Evolutionary conservation across 1,140 invertebrate species (phyloP), one percentile per base, ranked within the genome.

Genomic region (Tetramorium alpestre): DNA sequence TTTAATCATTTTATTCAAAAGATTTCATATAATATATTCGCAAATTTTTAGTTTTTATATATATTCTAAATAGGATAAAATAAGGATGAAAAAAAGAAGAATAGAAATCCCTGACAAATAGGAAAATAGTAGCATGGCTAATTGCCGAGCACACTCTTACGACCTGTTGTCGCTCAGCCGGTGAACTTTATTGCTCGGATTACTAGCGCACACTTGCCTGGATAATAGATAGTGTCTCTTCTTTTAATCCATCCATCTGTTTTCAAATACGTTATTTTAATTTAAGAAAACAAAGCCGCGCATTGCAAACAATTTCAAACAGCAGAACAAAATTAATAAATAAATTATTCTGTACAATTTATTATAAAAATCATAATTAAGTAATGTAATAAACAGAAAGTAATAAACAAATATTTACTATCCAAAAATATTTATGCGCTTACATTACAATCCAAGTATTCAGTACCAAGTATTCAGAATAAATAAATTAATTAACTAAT

Each of bases 111-210:
- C 41, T 38, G 16, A 54, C 16, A 73, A 41, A 44, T 60, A 70
- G 41, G 28, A 44, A 82, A 84, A 56, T 75, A 67, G 69, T 38
- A 86, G 58, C 85, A 18, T 44, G 28, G 86, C 69, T 88, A 88
- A 88, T 88, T 88, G 85, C 76, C 80, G 41, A 54, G 67, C 75
- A 86, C 87, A 67, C 69, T 80, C 64, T 69, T 70, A 73, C 87
- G 77, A 88, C 33, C 75, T 67, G 85, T 87, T 88, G 87, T 88
- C 87, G 64, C 65, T 72, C 85, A 62, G 28, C 54, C 38, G 25
- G 28, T 13, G n/a, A 60, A 84, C 80, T 84, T 84, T 84, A 84
- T 84, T 62, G 69, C 54, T 44, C 25, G 80, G 80, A 84, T 84
- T 84, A 84, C 58, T 41, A 60, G n/a, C 11, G 41, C 80, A 84